A percentile compares a stretch with the other conserved stretches of the same genome.
Evolutionary conservation across 2,113 vertebrate genomes (phyloP).

Genomic region (Numenius arquata): DNA sequence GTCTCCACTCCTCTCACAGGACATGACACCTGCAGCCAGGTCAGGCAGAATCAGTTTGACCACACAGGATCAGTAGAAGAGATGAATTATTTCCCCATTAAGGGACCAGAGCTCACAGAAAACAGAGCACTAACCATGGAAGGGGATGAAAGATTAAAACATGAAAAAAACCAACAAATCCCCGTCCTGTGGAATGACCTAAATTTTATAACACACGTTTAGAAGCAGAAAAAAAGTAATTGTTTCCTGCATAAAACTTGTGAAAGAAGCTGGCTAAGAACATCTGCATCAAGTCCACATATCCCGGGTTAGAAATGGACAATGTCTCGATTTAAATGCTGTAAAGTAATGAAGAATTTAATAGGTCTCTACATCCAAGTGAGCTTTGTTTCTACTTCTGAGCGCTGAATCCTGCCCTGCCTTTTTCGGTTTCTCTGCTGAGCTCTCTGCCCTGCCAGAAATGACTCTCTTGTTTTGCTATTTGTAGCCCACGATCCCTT

Average conservation of each 20-base stretch:
- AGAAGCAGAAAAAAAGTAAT: neutral
- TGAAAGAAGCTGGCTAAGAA: neutral
- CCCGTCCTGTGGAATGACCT: neutral
- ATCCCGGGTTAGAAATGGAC: neutral
- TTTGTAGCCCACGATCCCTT: neutral
- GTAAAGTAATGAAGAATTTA: conserved; percentile 1
- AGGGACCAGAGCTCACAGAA: neutral
- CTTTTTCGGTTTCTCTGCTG: neutral
- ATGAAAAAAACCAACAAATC: neutral
- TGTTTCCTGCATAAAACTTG: neutral
- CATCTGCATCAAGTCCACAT: neutral
- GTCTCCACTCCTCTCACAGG: neutral
- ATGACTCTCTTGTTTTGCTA: neutral
- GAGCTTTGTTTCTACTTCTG: neutral
- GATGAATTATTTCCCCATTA: neutral
- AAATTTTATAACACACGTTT: neutral
- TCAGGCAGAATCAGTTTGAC: neutral
- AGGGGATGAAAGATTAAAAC: neutral
- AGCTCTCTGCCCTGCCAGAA: neutral
- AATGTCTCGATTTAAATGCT: neutral
- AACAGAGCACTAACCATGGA: neutral
- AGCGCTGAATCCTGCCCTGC: neutral
- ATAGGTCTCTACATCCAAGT: neutral
- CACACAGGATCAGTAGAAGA: neutral
- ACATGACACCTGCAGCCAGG: neutral